phyloP scores from a whole-genome alignment of 2,113 vertebrate species.

The Butorides virescens region DNA sequence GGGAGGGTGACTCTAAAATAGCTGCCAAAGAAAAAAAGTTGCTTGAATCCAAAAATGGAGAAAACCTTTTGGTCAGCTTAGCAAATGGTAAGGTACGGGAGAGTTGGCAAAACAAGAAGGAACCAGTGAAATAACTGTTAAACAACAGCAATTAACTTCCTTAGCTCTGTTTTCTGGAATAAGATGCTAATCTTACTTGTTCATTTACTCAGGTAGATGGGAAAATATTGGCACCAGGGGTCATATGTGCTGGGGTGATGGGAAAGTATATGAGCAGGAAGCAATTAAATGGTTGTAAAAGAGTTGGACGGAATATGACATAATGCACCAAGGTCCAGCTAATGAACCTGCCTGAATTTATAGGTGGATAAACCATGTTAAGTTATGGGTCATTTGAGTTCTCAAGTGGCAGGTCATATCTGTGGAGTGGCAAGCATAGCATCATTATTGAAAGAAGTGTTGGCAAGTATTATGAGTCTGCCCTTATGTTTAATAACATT shows the following conservation, averaged over 20 bases:
- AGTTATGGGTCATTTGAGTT: neutral
- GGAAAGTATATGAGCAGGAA: neutral
- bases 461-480: neutral
- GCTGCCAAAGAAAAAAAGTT: neutral
- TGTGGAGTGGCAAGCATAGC: neutral
- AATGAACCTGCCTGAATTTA: neutral
- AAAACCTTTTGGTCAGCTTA: neutral
- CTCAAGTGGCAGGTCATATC: neutral
- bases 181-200: neutral
- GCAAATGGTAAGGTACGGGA: neutral
- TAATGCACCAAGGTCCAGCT: neutral
- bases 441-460: neutral
- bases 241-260: neutral
- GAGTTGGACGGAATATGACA: neutral
- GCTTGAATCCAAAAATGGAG: neutral
- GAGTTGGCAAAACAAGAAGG: neutral
- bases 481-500: conserved; percentile 14
- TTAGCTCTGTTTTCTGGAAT: neutral
- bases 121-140: neutral
- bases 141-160: neutral
- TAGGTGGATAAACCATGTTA: neutral
- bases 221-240: neutral
- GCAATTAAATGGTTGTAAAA: neutral
- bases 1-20: neutral
- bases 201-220: neutral